Base-by-base conservation (phyloP, 2,797 vertebrate species). In the Sebastolobus alascanus region DNA sequence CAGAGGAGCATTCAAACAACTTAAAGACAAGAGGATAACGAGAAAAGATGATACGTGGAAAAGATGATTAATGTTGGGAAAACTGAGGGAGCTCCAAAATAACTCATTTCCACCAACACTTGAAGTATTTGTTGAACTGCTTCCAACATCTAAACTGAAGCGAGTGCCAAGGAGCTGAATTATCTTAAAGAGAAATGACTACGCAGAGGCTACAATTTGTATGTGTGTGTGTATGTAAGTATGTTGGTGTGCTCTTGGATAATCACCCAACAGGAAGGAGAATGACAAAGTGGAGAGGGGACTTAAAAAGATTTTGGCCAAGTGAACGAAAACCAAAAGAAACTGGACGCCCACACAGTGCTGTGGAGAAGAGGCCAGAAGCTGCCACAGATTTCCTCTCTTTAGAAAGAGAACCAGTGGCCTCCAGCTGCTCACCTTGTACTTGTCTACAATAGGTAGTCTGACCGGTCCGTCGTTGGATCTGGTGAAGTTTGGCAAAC, bases 391-490 rank as follows among this genome's bases (percentile, higher is more conserved):
- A 11, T 52, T 61, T 65, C 55, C 29, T 18, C 29, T 27, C 8
- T 8, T 43, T 6, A 74, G 6, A 54, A 16, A 52, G 25, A 76
- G 8, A 52, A 2, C 33, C 33, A 11, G 31, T 1, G 40, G 18
- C 70, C 11, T 75, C 9, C 52, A 60, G 64, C 43, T 55, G 61
- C 87, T 95, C 95, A 99, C 98, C 98, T 99, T 99, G 90, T 99
- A 99, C 91, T 99, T 99, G 95, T 99, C 98, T 84, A 99, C 99
- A 64, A 99, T 99, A 84, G 99, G 97, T 94, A 99, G 96, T 94
- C 98, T 97, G 94, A 99, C 97, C 46, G 98, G 98, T 90, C 98
- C 98, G 79, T 99, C 97, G 72, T 84, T 96, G 90, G 98, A 97
- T 95, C 99, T 97, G 95, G 94, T 97, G 94, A 98, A 98, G 94